These are phyloP conservation scores for Scalopus aquaticus DNA, from an alignment of 2,113 vertebrate genomes.

Conservation along the genomic window DNA sequence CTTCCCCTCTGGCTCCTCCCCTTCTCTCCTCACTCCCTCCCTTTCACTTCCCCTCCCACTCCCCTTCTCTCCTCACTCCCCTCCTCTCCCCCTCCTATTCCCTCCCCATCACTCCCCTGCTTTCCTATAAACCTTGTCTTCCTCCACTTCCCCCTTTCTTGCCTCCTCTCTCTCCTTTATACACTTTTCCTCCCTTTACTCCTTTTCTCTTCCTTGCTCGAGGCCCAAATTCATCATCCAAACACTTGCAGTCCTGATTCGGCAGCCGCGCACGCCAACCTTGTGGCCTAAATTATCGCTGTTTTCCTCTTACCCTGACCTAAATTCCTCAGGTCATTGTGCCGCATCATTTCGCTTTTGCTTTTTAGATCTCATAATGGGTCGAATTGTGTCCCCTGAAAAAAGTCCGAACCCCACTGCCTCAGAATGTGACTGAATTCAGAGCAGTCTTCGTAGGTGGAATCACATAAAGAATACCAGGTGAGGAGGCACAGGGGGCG, in stretches of 20 bases:
- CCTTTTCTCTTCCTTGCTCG: not conserved
- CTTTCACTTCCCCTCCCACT: not conserved
- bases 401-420: not conserved
- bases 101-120: not conserved
- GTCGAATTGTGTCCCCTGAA: not conserved
- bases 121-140: not conserved
- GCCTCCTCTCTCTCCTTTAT: not conserved
- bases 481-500: not conserved
- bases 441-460: not conserved
- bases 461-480: not conserved
- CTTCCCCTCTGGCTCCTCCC: not conserved
- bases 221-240: not conserved
- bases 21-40: not conserved
- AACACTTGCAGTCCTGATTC: not conserved
- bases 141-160: not conserved
- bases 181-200: not conserved
- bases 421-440: not conserved
- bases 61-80: no score
- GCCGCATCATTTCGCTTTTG: not conserved
- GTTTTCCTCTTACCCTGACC: not conserved
- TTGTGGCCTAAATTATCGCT: not conserved
- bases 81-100: not conserved
- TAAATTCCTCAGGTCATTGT: conserved; percentile 1
- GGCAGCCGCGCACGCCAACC: not conserved
- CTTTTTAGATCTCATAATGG: not conserved